Evolutionary conservation across 2,888 invertebrate species (phyloP), one percentile per base, ranked within the genome.

Genomic region (Eilema caniola): DNA sequence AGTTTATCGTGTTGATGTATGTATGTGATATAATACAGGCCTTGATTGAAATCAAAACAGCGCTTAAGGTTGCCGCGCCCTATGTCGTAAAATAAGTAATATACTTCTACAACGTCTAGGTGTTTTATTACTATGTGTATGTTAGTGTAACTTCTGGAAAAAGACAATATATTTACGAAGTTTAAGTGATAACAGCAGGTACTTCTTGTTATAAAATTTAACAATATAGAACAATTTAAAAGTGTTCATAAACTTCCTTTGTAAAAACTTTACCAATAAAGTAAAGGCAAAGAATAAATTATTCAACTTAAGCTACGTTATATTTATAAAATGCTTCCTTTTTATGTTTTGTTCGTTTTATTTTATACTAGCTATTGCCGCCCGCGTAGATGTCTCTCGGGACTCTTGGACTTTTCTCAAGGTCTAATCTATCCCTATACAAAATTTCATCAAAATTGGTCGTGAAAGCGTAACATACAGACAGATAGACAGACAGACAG

Each of bases 1-100:
- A 71, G 83, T 62, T n/a, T 60, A 76, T 78, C 79, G 79, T 82
- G 83, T 75, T 76, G 83, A 84, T 86, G 80, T 82, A 69, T 69
- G 75, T 69, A 62, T 77, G 69, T 84, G 73, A 71, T 76, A 72
- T 69, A 72, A 69, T 71, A 66, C 14, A 47, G 68, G 61, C 74
- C 77, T 78, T 77, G 68, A 66, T 70, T 66, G 25, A 70, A 64
- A 72, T 75, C 68, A 77, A 71, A 72, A 72, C 53, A 71, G 60
- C 20, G n/a, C 0, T 41, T 67, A 65, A 64, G 28, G 20, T 69
- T 75, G 57, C 69, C 66, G 70, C 75, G 67, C 73, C 66, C 33
- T 28, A 28, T 53, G 47, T 64, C 25, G 25, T 53, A 53, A 28
- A 62, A 24, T 3, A 10, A 56, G 59, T 71, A 47, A 24, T 1